Evolutionary conservation across 2,797 vertebrate genomes (phyloP).

Genomic region (Macroramphosus scolopax): DNA sequence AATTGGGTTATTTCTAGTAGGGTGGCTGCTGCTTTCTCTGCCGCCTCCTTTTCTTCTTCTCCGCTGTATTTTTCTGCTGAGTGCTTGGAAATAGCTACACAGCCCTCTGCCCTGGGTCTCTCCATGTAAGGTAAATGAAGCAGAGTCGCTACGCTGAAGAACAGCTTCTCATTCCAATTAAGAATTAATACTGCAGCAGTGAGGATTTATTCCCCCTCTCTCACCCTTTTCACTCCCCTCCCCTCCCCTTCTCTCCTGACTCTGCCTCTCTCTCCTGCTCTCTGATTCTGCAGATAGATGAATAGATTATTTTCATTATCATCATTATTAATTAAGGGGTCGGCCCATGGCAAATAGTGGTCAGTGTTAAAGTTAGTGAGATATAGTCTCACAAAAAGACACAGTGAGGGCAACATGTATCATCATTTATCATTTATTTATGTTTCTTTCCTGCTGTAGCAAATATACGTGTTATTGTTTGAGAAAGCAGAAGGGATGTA

Average conservation of each 20-base stretch:
- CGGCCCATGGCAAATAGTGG: no score
- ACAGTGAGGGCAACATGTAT: no score
- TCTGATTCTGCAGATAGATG: conserved; percentile 2
- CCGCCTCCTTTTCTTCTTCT: conserved; percentile 29
- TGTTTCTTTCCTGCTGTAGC: no score
- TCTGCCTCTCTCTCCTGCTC: conserved; percentile 5
- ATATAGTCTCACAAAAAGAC: no score
- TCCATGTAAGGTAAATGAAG: conserved; percentile 65
- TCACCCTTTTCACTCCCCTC: conserved; percentile 15
- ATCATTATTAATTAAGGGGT: no score
- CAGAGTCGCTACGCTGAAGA: conserved; percentile 59
- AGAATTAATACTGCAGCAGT: conserved; percentile 66
- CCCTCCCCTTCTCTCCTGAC: conserved; percentile 15
- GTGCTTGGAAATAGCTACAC: conserved; percentile 53
- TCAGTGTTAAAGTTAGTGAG: no score
- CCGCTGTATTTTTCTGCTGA: conserved; percentile 64
- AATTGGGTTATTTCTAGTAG: conserved; percentile 61
- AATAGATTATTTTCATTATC: no score
- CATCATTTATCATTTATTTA: no score
- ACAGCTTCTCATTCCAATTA: conserved; percentile 67
- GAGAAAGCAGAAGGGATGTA: no score
- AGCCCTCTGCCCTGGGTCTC: conserved; percentile 53
- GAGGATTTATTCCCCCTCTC: conserved; percentile 54
- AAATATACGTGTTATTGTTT: no score
- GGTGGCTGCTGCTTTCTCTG: conserved; percentile 27